These are phyloP conservation scores for Triplophysa yarkandensis DNA, from an alignment of 2,797 vertebrate genomes.

Conservation along the genomic window DNA sequence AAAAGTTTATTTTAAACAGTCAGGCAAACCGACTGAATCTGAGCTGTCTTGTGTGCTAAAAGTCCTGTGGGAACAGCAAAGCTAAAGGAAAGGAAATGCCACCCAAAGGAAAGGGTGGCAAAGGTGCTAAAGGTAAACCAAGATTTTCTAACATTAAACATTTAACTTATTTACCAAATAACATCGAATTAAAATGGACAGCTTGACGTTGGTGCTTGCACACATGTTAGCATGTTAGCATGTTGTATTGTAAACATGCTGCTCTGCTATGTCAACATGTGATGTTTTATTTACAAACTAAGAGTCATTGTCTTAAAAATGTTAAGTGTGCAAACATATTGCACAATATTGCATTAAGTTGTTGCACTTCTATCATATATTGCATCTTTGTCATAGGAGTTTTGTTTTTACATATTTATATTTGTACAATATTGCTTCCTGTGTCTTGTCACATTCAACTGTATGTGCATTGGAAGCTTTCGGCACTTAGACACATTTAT, in stretches of 20 bases:
- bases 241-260: background rate
- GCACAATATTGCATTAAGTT: too few relatives aligned
- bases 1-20: background rate
- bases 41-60: constrained; percentile 1
- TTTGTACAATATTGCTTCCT: too few relatives aligned
- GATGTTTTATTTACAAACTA: background rate
- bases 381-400: too few relatives aligned
- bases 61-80: background rate
- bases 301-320: too few relatives aligned
- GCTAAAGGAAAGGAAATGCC: constrained; percentile 67
- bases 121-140: constrained; percentile 75
- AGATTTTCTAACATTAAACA: background rate
- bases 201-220: background rate
- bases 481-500: too few relatives aligned
- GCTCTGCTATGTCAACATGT: background rate
- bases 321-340: too few relatives aligned
- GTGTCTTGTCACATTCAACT: too few relatives aligned
- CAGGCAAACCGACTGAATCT: background rate
- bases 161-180: background rate
- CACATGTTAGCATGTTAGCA: constrained; percentile 5
- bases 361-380: too few relatives aligned
- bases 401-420: too few relatives aligned
- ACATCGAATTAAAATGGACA: background rate
- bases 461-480: too few relatives aligned
- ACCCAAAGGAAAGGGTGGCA: constrained; percentile 79